These are phyloP conservation scores for Campylomormyrus tamandua DNA, from an alignment of 2,113 vertebrate species.

Conservation along the genomic window DNA sequence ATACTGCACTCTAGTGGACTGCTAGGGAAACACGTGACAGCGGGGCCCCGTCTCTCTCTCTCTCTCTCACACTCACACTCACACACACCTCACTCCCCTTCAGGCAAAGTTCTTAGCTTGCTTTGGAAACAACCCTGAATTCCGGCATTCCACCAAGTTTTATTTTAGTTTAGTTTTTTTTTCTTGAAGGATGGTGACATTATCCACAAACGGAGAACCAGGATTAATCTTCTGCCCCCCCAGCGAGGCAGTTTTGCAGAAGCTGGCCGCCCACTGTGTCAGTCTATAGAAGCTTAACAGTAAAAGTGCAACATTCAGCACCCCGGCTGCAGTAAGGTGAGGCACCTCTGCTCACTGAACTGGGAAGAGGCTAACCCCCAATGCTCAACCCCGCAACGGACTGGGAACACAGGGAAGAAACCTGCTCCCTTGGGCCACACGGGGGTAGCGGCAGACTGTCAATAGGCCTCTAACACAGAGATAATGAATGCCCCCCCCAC, in stretches of 20 bases:
- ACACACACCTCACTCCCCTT: neutral
- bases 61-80: neutral
- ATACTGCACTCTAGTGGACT: constrained; percentile 59
- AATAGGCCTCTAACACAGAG: neutral
- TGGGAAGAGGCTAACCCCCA: too few species aligned
- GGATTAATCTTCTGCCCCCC: neutral
- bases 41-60: neutral
- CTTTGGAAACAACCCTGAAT: neutral
- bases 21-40: constrained; percentile 25
- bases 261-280: neutral
- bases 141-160: neutral
- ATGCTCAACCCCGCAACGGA: neutral
- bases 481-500: neutral
- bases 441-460: neutral
- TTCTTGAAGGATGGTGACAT: neutral
- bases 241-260: neutral
- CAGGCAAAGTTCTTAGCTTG: neutral
- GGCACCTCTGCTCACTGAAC: neutral
- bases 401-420: neutral
- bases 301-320: neutral
- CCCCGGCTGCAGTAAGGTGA: neutral
- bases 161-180: neutral
- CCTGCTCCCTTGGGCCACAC: neutral
- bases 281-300: neutral
- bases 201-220: neutral